Evolutionary conservation across 2,888 invertebrate species (phyloP), one percentile per base, ranked within the genome.

Genomic region (Psococerastis gibbosa): DNA sequence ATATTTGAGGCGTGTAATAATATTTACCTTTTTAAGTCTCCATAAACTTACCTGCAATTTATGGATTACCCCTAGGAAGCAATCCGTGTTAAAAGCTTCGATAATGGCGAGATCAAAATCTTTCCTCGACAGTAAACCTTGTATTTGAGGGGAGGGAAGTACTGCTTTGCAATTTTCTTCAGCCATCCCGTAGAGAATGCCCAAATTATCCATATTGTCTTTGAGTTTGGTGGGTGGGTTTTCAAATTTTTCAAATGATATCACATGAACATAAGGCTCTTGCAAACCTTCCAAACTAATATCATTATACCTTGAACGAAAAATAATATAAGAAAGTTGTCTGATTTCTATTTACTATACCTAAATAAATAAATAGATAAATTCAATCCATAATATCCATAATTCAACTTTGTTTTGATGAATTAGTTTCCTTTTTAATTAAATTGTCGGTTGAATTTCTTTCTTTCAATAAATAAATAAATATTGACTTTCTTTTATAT

Each of bases 71-170:
- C 46, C 47, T 1, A 51, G 42, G 5, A 47, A 38, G 34, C 49
- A 49, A 18, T 51, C 51, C 17, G 46, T 46, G 35, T 48, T 47
- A 33, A 51, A 46, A 2, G 44, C 13, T 31, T 49, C 49, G 3
- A 42, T 43, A 15, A 51, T 31, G 3, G 49, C 45, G 13, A 51
- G 34, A 43, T 51, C 51, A 22, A 43, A 48, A 16, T 50, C 46
- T 38, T 46, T 41, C 3, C 47, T 46, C 6, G 45, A 42, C 11
- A 51, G 43, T 8, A 52, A 35, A n/a, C 47, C 35, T 17, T 49
- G 46, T 13, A 51, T 43, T 6, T 47, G n/a, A 2, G 48, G 47
- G 3, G 44, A 20, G 9, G 47, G 23, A 1, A 48, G 35, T 1
- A 43, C 32, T 4, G 27, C 17, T 9, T 48, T 46, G 22, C 51